Base-by-base conservation (phyloP, 2,797 vertebrate species). In the Thamnophis elegans region DNA sequence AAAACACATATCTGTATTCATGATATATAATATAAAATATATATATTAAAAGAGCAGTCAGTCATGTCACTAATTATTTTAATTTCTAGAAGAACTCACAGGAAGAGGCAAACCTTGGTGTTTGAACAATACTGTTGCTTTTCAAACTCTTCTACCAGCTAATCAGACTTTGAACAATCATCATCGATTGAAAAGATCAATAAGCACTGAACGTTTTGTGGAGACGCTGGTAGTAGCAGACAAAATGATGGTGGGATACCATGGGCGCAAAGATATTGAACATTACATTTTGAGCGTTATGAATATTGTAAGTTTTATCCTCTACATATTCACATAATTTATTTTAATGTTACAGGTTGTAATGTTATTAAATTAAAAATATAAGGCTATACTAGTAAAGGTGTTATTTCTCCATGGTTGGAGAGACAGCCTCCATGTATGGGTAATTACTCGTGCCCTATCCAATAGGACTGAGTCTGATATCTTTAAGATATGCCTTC, bases 241-340 rank as follows among this genome's bases (percentile, higher is more conserved):
- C 97, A 99, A 99, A 98, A 99, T 99, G 99, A 99, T 99, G 99
- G 99, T 99, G 92, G 99, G 99, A 95, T 99, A 99, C 97, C 99
- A 99, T 91, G 99, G 99, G 87, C 99, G 99, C 96, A 99, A 99
- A 98, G 99, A 99, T 97, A 99, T 99, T 85, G 99, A 99, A 91
- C 99, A 99, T 98, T 99, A 99, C 97, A 98, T 99, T 98, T 96
- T 99, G 97, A 99, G 99, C 87, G 99, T 99, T 95, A 99, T 99
- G 99, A 99, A 99, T 98, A 99, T 99, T 99, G 99, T 99, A 99
- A 99, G 99, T 99, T 99, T 99, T 98, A 98, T 98, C 98, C 98
- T 97, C 96, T 98, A 96, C 97, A 94, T 94, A 91, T 92, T 96
- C 1, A 0, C 94, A 85, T 62, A 88, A 6, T 36, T 47, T 20